Conservation (phyloP, 92 coral and sea anemone genomes). For the Phenganax marumi region DNA sequence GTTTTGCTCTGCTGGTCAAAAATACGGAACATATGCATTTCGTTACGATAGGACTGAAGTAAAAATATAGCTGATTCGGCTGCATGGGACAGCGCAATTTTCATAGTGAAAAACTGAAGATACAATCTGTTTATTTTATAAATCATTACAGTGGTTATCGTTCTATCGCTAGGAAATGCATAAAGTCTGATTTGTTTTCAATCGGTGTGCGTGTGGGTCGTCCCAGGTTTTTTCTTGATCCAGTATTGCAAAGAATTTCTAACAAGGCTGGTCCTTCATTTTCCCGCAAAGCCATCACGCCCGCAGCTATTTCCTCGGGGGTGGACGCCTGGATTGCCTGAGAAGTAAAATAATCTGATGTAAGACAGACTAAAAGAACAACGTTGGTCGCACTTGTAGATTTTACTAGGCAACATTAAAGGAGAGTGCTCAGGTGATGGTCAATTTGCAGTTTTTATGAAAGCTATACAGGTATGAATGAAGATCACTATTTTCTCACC, state of each 20-base stretch:
- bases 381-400: too few relatives aligned
- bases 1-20: too few relatives aligned
- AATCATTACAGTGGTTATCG: constrained; percentile 3
- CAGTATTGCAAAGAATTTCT: constrained; percentile 82
- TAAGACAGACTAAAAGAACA: background rate
- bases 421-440: too few relatives aligned
- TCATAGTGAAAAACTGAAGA: too few relatives aligned
- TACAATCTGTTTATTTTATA: too few relatives aligned
- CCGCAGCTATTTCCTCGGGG: constrained; percentile 83
- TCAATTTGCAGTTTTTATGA: too few relatives aligned
- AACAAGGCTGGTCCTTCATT: constrained; percentile 81
- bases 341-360: background rate
- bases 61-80: too few relatives aligned
- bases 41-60: too few relatives aligned
- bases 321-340: constrained; percentile 76
- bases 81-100: too few relatives aligned
- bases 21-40: too few relatives aligned
- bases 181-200: constrained; percentile 93
- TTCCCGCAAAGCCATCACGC: constrained; percentile 66
- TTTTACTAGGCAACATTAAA: too few relatives aligned
- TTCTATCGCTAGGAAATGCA: constrained; percentile 98
- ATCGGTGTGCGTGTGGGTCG: constrained; percentile 92
- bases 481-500: constrained; percentile 58
- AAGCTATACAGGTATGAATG: too few relatives aligned
- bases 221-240: constrained; percentile 95